A percentile compares a stretch with the other conserved stretches of the same genome.
These are phyloP conservation scores for Helarctos malayanus DNA, from an alignment of 2,797 vertebrate species.

Conservation along the genomic window DNA sequence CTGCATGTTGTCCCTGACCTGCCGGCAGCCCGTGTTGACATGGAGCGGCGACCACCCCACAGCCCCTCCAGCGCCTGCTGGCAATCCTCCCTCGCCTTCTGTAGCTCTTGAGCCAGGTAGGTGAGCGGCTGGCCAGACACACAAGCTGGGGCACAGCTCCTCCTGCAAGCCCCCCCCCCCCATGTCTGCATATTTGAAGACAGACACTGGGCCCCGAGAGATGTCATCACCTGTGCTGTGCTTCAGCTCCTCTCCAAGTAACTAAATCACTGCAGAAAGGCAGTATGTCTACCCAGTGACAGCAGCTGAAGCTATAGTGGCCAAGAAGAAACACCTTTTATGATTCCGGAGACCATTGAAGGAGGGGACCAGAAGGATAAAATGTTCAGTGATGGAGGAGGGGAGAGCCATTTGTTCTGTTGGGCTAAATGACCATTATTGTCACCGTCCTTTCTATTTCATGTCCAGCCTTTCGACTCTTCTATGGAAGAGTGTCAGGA, in stretches of 20 bases:
- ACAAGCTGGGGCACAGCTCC: not conserved
- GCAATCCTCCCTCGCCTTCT: not conserved
- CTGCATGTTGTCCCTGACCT: accelerated
- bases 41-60: accelerated
- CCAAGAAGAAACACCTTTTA: not conserved
- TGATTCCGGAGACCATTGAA: not conserved
- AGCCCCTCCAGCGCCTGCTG: not conserved
- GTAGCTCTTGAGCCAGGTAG: not conserved
- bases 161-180: not conserved
- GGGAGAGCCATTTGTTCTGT: not conserved
- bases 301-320: not conserved
- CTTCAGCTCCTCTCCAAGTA: not conserved
- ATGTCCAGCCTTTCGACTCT: not conserved
- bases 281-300: not conserved
- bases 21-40: too few relatives aligned
- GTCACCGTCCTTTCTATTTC: not conserved
- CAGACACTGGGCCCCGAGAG: not conserved
- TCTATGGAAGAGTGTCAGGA: not conserved
- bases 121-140: accelerated
- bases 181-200: not conserved
- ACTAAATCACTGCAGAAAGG: not conserved
- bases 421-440: not conserved
- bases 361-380: not conserved
- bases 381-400: not conserved
- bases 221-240: not conserved